Conservation (phyloP, 2,113 vertebrate genomes). For the Eulemur rufifrons region DNA sequence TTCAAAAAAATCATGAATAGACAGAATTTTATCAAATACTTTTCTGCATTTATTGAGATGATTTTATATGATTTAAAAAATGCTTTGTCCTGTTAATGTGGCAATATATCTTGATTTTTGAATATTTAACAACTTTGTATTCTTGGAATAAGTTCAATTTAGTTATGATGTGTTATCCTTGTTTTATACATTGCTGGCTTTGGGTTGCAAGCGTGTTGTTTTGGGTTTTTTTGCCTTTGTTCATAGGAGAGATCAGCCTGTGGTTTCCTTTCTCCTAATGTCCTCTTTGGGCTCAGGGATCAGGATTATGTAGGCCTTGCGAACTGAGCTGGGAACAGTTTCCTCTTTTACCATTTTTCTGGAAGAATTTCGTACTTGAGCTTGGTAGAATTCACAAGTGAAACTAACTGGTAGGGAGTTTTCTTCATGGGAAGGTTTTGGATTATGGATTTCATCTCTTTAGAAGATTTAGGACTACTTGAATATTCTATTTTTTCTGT, state of each 20-base stretch:
- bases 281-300: not conserved
- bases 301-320: not conserved
- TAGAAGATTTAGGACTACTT: not conserved
- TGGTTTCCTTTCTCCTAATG: not conserved
- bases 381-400: not conserved
- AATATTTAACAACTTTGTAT: not conserved
- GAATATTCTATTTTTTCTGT: not conserved
- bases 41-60: not conserved
- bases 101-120: not conserved
- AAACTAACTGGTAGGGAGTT: no score
- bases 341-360: not conserved
- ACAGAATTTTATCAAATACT: not conserved
- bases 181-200: not conserved
- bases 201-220: not conserved
- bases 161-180: no score
- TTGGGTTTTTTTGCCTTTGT: not conserved
- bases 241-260: not conserved
- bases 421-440: not conserved
- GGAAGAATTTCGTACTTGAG: not conserved
- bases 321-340: not conserved
- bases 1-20: not conserved
- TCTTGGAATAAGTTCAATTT: not conserved
- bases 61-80: not conserved
- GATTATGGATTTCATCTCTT: not conserved
- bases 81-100: not conserved